Evolutionary conservation across 2,113 vertebrate genomes (phyloP).

Genomic region (Pygoscelis adeliae): DNA sequence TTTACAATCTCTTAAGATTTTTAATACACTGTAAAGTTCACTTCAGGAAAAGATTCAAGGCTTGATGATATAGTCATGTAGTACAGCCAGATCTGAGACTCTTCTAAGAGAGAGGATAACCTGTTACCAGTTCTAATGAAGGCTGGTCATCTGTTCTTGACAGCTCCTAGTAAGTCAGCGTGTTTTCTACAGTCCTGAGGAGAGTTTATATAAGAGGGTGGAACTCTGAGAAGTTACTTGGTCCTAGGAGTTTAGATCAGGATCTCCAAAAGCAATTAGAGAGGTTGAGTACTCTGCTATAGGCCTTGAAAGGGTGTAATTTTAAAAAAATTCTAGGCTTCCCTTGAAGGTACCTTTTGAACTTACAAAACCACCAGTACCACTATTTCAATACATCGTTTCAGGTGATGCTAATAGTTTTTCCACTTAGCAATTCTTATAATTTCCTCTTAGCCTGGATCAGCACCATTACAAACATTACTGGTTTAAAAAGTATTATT

Average conservation of each 20-base stretch:
- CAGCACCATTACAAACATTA: neutral
- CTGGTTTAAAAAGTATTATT: neutral
- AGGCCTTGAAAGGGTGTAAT: neutral
- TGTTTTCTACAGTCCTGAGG: neutral
- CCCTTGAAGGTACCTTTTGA: neutral
- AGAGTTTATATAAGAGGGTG: neutral
- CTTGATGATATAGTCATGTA: neutral
- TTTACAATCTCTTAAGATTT: neutral
- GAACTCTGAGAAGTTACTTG: neutral
- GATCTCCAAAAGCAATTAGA: neutral
- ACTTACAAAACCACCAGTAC: neutral
- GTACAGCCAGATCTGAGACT: neutral
- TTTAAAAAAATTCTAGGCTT: neutral
- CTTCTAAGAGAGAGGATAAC: neutral
- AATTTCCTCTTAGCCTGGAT: neutral
- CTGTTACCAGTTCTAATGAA: neutral
- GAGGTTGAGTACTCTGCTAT: neutral
- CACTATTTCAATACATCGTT: neutral
- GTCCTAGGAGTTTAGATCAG: neutral
- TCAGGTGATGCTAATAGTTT: neutral
- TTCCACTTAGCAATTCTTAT: neutral
- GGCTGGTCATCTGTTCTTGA: neutral
- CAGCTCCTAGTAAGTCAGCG: neutral
- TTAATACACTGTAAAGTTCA: neutral
- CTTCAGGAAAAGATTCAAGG: neutral